Base-by-base conservation (phyloP, 1,140 invertebrate genomes). In the Parapsyche elsis region DNA sequence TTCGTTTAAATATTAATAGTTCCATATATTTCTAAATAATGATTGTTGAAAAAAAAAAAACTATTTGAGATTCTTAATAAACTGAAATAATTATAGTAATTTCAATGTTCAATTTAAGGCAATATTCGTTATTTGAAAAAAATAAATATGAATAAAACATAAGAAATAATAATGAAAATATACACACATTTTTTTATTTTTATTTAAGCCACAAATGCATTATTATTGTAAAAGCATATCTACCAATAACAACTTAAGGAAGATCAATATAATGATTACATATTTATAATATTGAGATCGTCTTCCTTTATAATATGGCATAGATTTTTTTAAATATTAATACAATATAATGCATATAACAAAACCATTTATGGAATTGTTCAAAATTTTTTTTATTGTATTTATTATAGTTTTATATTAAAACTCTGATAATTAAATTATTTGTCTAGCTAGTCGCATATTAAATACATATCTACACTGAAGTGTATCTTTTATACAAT, bases 161-260 rank as follows among this genome's bases (percentile, higher is more conserved):
- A 67, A 67, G 24, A 67, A 67, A 73, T 79, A 73, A 79, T 57
- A 71, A 79, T 79, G 67, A 73, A 74, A 59, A 24, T 44, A 71
- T 79, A 49, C 67, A 59, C 14, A 73, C 71, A 79, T 70, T 73
- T 57, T 44, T 57, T n/a, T 80, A 46, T 79, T 44, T 26, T 82
- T 80, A 77, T 73, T 76, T 82, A 82, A 82, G 81, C 81, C 81
- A 82, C 81, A 80, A 67, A 81, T 77, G 77, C 80, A 81, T 73
- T 46, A 73, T 82, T 82, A 80, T 82, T 80, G 78, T 82, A 80
- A 82, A 82, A 82, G 81, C 81, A 70, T 76, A 61, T 44, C 81
- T 82, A 82, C 70, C 44, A 76, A 70, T 80, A 80, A 82, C 78
- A 82, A 82, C 78, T 74, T 75, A 79, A 76, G 81, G 81, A 80